Percentiles rank a stretch among this genome's conserved stretches.
Evolutionary conservation across 64 coral and sea anemone genomes (phyloP).

Genomic region (Stichodactyla mertensii): DNA sequence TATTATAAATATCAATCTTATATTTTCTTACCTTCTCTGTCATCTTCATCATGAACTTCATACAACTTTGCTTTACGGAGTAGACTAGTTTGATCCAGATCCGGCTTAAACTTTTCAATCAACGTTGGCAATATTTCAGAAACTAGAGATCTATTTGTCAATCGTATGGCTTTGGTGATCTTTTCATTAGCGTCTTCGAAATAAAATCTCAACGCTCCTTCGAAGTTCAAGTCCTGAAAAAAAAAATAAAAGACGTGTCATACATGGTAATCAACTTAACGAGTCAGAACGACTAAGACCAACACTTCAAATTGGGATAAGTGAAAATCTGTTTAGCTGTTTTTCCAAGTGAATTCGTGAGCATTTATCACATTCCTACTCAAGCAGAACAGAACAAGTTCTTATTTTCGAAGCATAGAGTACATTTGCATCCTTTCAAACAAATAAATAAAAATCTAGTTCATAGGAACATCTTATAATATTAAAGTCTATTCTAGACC

Average conservation of each 20-base stretch:
- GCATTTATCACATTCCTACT: background rate
- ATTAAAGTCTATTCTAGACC: background rate
- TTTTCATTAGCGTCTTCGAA: constrained; percentile 92
- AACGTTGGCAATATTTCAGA: constrained; percentile 82
- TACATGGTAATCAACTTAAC: constrained; percentile 2
- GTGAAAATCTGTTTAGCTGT: constrained; percentile 16
- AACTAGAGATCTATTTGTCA: constrained; percentile 77
- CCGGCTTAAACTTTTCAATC: constrained; percentile 97
- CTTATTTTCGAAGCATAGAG: background rate
- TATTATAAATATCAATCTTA: background rate
- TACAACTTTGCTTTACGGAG: constrained; percentile 88
- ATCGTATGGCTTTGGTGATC: constrained; percentile 81
- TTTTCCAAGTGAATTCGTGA: background rate
- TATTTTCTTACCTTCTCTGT: constrained; percentile 19
- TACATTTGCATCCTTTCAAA: background rate
- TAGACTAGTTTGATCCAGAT: constrained; percentile 56
- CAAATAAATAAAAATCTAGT: background rate
- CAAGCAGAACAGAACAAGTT: constrained; percentile 10
- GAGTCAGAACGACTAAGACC: background rate
- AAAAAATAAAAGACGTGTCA: constrained; percentile 24
- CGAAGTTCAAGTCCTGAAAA: constrained; percentile 82
- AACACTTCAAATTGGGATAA: constrained; percentile 3
- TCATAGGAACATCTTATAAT: background rate
- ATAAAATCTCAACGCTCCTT: constrained; percentile 92
- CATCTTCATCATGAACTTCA: constrained; percentile 86